These are phyloP conservation scores for Nebria brevicollis DNA, from an alignment of 2,888 invertebrate species.

Conservation along the genomic window DNA sequence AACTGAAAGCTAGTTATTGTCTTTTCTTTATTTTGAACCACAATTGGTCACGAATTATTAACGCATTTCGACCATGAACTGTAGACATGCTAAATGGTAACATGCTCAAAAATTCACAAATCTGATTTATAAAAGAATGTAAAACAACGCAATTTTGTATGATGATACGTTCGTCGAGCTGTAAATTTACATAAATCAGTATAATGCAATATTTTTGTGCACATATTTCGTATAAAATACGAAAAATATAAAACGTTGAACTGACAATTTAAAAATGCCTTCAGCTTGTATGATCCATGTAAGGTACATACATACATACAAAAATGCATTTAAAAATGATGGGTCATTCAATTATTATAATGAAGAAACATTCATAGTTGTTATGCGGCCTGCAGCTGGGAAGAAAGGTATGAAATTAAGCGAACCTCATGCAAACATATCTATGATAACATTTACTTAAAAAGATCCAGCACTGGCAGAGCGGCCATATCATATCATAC, in stretches of 20 bases:
- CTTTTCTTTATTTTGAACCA: background rate
- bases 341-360: background rate
- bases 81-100: background rate
- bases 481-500: slow-evolving; percentile 20
- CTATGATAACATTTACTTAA: slow-evolving; percentile 2
- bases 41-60: background rate
- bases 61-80: background rate
- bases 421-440: background rate
- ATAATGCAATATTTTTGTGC: no score
- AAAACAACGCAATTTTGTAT: background rate
- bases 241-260: background rate
- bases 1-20: slow-evolving; percentile 2
- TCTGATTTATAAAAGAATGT: background rate
- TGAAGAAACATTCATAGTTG: background rate
- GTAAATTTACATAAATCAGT: background rate
- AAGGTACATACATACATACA: background rate
- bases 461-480: background rate
- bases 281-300: background rate
- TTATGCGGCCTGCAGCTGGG: background rate
- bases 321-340: background rate
- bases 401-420: background rate
- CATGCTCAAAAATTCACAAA: background rate
- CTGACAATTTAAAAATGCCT: background rate
- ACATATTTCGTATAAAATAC: background rate
- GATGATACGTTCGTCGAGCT: background rate